Evolutionary conservation across 1,140 invertebrate genomes (phyloP).

Genomic region (Plutomurus gul): DNA sequence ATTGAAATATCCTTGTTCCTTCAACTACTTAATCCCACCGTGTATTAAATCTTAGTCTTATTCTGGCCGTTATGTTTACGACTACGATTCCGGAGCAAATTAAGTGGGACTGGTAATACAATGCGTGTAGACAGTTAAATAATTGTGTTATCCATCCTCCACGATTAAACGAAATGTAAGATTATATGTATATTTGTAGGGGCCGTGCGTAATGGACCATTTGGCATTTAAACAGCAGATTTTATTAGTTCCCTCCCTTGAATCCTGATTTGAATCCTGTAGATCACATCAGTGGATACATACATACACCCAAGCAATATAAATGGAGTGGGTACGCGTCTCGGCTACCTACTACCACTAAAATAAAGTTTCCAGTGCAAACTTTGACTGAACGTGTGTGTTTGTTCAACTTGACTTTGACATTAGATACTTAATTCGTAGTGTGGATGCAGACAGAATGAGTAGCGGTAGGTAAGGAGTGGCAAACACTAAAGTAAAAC

Average conservation of each 20-base stretch:
- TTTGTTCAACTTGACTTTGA: constrained; percentile 29
- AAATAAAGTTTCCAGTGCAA: not conserved
- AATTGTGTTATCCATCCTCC: not conserved
- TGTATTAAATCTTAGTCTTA: too few species aligned
- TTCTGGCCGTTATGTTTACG: too few species aligned
- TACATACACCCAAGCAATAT: not conserved
- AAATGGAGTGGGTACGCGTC: not conserved
- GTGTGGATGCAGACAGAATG: not conserved
- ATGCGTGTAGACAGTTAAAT: too few species aligned
- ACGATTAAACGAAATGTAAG: too few species aligned
- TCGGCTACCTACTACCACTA: not conserved
- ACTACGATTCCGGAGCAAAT: too few species aligned
- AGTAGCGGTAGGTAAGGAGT: too few species aligned
- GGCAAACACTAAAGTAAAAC: too few species aligned
- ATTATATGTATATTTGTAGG: not conserved
- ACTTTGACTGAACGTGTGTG: too few species aligned
- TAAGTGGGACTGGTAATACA: too few species aligned
- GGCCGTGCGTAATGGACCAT: constrained; percentile 1
- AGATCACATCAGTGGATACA: not conserved
- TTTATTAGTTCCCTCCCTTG: not conserved
- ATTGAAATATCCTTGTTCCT: not conserved
- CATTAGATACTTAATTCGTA: not conserved
- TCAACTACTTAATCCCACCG: not conserved
- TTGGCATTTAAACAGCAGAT: constrained; percentile 19
- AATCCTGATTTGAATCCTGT: not conserved